Percentiles rank a stretch among this genome's conserved stretches.
Evolutionary conservation across 2,113 vertebrate species (phyloP).

Genomic region (Otis tarda): DNA sequence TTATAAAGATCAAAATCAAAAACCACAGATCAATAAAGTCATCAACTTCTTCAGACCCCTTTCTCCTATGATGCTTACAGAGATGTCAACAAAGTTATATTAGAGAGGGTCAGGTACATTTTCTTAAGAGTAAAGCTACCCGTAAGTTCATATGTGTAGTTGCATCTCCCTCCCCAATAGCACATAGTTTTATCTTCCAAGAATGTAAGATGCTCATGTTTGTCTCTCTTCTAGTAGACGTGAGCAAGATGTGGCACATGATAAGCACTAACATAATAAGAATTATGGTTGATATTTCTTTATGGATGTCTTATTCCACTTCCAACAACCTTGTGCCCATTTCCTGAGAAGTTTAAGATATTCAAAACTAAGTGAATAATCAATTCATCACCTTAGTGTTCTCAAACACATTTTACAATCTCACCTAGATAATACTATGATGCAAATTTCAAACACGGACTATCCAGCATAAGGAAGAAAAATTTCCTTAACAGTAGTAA

Average conservation of each 20-base stretch:
- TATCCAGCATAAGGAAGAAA: not conserved
- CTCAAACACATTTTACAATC: not conserved
- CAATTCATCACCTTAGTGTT: not conserved
- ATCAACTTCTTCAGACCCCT: not conserved
- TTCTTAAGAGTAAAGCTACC: not conserved
- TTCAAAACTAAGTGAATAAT: not conserved
- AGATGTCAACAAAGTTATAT: not conserved
- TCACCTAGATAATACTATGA: not conserved
- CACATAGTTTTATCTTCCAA: not conserved
- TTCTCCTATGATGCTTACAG: not conserved
- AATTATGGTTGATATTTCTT: not conserved
- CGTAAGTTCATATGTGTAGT: accelerated
- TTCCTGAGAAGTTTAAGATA: not conserved
- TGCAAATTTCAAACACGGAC: not conserved
- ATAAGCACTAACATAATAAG: not conserved
- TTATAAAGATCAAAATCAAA: not conserved
- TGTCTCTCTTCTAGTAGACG: not conserved
- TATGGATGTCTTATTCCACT: not conserved
- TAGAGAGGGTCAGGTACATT: not conserved
- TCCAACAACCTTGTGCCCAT: not conserved
- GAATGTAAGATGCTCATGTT: not conserved
- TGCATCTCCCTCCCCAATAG: not conserved
- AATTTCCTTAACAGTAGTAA: not conserved
- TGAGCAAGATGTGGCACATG: not conserved
- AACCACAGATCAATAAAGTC: not conserved